phyloP scores from a whole-genome alignment of 2,797 vertebrate species.

The Rhodeus uyekii region DNA sequence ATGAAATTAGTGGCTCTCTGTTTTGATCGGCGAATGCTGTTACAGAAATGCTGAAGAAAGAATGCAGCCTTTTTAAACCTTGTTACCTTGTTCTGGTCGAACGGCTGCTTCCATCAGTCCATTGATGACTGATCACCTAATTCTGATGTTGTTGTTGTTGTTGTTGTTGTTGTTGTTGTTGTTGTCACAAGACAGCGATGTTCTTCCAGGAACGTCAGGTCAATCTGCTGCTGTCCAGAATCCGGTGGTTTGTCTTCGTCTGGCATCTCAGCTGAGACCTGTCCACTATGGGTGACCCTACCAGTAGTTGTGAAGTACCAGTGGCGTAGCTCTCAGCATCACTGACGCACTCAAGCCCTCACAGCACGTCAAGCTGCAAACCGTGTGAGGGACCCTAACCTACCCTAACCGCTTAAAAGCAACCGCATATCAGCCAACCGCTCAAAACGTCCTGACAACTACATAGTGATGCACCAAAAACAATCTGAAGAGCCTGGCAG shows the following conservation, averaged over 20 bases:
- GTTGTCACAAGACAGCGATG: not conserved
- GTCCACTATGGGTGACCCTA: not conserved
- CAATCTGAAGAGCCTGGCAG: not conserved
- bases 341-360: not conserved
- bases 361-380: not conserved
- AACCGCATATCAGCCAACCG: too few relatives aligned
- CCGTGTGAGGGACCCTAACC: not conserved
- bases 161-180: too few relatives aligned
- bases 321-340: not conserved
- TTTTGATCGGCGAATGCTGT: too few relatives aligned
- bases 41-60: too few relatives aligned
- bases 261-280: not conserved
- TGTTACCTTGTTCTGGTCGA: not conserved
- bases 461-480: not conserved
- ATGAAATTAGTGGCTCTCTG: too few relatives aligned
- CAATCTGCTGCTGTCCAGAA: accelerated
- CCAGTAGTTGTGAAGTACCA: not conserved
- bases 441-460: not conserved
- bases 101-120: not conserved
- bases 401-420: not conserved
- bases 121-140: too few relatives aligned
- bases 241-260: not conserved
- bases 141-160: not conserved
- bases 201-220: not conserved
- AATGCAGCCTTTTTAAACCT: too few relatives aligned